Evolutionary conservation across 2,888 invertebrate species (phyloP).

Genomic region (Drosophila formosana): DNA sequence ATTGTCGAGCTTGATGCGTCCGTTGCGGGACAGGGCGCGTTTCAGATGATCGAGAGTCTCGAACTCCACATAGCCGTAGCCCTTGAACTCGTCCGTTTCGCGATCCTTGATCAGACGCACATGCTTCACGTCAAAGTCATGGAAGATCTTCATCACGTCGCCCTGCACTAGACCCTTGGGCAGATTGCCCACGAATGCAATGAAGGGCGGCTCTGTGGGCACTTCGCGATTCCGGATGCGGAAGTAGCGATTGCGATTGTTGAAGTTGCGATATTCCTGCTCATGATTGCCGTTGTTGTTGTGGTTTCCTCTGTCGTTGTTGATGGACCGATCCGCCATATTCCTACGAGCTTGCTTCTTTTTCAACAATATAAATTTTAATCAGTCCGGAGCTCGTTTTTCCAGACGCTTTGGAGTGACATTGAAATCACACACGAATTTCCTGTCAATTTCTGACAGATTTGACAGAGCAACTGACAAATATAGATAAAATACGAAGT

Average conservation of each 20-base stretch:
- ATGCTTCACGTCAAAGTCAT: constrained; percentile 89
- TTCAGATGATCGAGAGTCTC: constrained; percentile 92
- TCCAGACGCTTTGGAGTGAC: constrained; percentile 70
- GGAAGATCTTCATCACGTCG: constrained; percentile 94
- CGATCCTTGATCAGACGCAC: constrained; percentile 96
- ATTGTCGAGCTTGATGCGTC: constrained; percentile 91
- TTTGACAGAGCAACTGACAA: not conserved
- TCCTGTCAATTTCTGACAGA: not conserved
- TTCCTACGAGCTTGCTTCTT: constrained; percentile 31
- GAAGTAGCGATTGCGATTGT: constrained; percentile 45
- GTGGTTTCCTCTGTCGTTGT: constrained; percentile 6
- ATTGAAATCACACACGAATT: constrained; percentile 44
- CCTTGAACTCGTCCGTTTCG: constrained; percentile 98
- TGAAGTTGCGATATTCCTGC: constrained; percentile 47
- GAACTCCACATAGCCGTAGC: constrained; percentile 99
- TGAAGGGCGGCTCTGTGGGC: constrained; percentile 95
- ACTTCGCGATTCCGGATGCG: constrained; percentile 86
- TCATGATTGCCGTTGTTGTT: constrained; percentile 37
- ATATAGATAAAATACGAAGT: not conserved
- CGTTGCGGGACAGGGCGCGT: constrained; percentile 92
- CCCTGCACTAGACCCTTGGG: constrained; percentile 96
- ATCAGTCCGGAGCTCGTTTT: constrained; percentile 58
- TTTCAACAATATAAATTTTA: constrained; percentile 28
- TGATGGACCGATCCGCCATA: constrained; percentile 64
- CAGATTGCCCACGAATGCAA: constrained; percentile 97